Evolutionary conservation across 2,113 vertebrate genomes (phyloP), one percentile per base, ranked within the genome.

Genomic region (Bos javanicus): DNA sequence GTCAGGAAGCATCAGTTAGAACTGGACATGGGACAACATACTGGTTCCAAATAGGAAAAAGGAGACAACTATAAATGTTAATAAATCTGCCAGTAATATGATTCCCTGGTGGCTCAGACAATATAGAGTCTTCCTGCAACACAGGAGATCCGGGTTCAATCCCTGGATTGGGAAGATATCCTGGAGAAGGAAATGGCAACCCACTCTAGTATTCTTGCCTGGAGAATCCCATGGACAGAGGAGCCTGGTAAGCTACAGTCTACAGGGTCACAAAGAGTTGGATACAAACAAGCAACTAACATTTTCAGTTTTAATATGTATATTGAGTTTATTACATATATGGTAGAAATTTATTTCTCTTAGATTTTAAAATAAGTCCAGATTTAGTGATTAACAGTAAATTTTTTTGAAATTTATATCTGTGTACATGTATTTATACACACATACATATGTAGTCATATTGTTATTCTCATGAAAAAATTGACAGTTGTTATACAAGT

Each of bases 401-500:
- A 95, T 96, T 48, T 12, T 11, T 30, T 30, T 86, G 36, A 23
- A 88, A 94, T 84, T 17, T 56, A 15, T 54, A 25, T 54, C n/a
- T 54, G 21, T 28, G 25, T 62, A 0, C 16, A 54, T 54, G 11
- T 54, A 93, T 84, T 28, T 83, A 83, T 56, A 26, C 13, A 56
- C 21, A n/a, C 30, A 83, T 46, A 17, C 9, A 10, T 78, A 82
- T 82, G 52, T 62, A 62, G 15, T 36, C n/a, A 74, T 88, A 33
- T 23, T 86, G 62, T 78, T 97, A 80, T 71, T 97, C 48, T 82
- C 46, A 57, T 56, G 52, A 95, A 90, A 90, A 87, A 82, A 23
- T 1, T 85, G 84, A 78, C 39, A 96, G 91, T 96, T 94, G 28
- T 96, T 97, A 52, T 50, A 30, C 28, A 86, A 91, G 16, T 80